Conservation (phyloP, 2,797 vertebrate genomes). For the Tangara arthus region DNA sequence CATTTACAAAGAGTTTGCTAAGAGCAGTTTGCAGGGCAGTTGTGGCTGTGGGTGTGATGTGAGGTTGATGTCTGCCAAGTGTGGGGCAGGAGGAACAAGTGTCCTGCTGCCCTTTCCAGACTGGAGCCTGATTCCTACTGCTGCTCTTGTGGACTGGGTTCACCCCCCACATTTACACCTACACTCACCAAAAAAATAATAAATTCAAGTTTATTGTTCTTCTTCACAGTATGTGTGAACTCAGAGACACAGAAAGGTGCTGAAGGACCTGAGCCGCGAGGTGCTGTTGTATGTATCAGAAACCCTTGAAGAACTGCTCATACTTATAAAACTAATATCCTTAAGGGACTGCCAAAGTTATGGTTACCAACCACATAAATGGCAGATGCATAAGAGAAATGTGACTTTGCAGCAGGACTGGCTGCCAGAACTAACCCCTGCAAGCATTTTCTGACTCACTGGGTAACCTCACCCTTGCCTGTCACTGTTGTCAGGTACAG, state of each 20-base stretch:
- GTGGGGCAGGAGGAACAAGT: not conserved
- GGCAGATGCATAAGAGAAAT: not conserved
- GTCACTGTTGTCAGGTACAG: not conserved
- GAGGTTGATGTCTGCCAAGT: not conserved
- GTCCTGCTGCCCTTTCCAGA: not conserved
- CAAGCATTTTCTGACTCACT: not conserved
- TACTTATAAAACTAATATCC: not conserved
- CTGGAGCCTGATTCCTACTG: not conserved
- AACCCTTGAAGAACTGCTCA: not conserved
- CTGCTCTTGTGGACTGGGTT: not conserved
- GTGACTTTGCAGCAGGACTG: not conserved
- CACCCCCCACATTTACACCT: not conserved
- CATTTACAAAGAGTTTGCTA: not conserved
- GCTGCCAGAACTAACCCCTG: not conserved
- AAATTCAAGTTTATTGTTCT: not conserved
- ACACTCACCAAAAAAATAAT: not conserved
- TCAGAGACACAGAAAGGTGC: not conserved
- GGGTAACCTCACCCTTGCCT: not conserved
- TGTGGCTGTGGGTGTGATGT: not conserved
- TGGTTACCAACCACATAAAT: not conserved
- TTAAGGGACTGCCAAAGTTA: not conserved
- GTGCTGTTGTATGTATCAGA: not conserved
- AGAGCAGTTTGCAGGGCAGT: not conserved
- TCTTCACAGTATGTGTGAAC: not conserved
- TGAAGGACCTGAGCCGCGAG: not conserved